Evolutionary conservation across 2,797 vertebrate species (phyloP).

Genomic region (Macrochelys suwanniensis): DNA sequence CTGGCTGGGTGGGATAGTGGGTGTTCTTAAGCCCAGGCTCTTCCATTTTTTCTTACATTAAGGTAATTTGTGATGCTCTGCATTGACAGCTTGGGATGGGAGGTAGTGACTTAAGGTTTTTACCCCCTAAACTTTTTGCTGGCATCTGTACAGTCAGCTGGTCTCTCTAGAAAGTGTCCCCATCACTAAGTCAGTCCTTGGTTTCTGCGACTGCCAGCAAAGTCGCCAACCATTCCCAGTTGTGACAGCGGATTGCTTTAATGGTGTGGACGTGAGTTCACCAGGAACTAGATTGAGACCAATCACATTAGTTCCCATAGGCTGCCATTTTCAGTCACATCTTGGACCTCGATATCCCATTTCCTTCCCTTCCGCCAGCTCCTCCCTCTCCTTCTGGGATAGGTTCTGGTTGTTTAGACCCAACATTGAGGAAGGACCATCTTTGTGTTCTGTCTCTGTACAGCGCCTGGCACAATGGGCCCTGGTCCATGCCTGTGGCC

Average conservation of each 20-base stretch:
- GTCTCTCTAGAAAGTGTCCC: not conserved
- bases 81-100: not conserved
- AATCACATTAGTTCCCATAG: rapidly evolving
- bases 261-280: not conserved
- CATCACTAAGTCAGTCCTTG: not conserved
- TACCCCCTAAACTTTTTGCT: rapidly evolving
- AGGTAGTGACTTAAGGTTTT: not conserved
- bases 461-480: too few relatives aligned
- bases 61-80: rapidly evolving
- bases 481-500: too few relatives aligned
- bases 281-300: not conserved
- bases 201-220: not conserved
- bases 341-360: rapidly evolving
- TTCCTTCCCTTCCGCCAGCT: not conserved
- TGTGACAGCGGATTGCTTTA: not conserved
- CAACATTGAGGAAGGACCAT: rapidly evolving
- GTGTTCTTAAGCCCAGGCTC: rapidly evolving
- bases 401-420: not conserved
- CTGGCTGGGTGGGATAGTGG: not conserved
- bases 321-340: not conserved
- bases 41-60: not conserved
- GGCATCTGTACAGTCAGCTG: not conserved
- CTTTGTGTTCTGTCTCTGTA: not conserved
- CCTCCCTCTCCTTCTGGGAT: not conserved
- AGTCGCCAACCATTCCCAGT: not conserved